Base-by-base conservation (phyloP, 2,888 invertebrate species). In the Tubulanus polymorphus region DNA sequence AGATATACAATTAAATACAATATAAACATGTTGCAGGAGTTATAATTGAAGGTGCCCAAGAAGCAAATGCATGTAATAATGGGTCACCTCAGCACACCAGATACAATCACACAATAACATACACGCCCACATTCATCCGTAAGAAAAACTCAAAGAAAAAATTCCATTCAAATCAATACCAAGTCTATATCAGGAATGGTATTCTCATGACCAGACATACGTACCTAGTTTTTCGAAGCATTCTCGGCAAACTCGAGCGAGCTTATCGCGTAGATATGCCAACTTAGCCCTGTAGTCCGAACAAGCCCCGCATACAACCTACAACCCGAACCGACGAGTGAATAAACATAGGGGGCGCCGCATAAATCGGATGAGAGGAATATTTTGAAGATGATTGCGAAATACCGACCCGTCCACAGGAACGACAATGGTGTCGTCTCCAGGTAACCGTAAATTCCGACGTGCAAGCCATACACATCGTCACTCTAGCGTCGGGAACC, bases 401-500 rank as follows among this genome's bases (percentile, higher is more conserved):
- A 37, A 25, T n/a, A 47, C 77, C 76, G 74, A 85, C 85, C 76
- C 85, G 84, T 54, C 86, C 86, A 79, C 86, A 87, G 32, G 85
- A 84, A 63, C 86, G 76, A 66, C 87, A 87, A 72, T 86, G 86
- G 70, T 87, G 86, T 59, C 86, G 80, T 55, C 87, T 79, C 74
- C 84, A 85, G 61, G 85, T 84, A 12, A 86, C 81, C 1, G 85
- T 85, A 72, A 87, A 87, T 65, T 84, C 83, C 15, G 81, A 79
- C 12, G 84, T 83, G 73, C 87, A 87, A 28, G 83, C 74, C 80
- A 86, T 86, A 68, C 87, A 87, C 82, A 84, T 85, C 2, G 85
- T 85, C 2, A 84, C 85, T 30, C 84, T 73, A n/a, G 79, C 75
- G 68, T 85, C 85, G 18, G 83, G 84, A 37, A 84, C 81, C 85